Percentiles rank a stretch among this genome's conserved stretches.
These are phyloP conservation scores for Trichopoda pennipes DNA, from an alignment of 2,888 invertebrate species.

Conservation along the genomic window DNA sequence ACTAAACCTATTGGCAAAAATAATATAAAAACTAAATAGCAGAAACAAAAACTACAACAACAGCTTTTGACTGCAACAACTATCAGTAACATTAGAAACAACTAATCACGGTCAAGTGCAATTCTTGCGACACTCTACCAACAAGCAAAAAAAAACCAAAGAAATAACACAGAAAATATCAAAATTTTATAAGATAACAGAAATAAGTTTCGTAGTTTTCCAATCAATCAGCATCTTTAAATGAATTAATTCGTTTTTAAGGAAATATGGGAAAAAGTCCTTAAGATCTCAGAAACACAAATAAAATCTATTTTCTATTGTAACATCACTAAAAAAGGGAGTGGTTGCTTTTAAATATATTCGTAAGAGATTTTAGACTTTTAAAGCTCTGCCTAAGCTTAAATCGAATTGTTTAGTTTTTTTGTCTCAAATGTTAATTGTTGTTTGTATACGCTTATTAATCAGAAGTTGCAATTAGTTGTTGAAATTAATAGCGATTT, in stretches of 20 bases:
- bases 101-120: constrained; percentile 70
- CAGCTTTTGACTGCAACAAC: constrained; percentile 7
- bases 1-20: constrained; percentile 7
- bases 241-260: constrained; percentile 12
- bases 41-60: background rate
- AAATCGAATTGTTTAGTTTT: background rate
- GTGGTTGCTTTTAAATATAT: background rate
- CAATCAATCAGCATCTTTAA: background rate
- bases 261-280: too few relatives aligned
- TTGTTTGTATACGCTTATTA: too few relatives aligned
- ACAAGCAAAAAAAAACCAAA: constrained; percentile 14
- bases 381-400: constrained; percentile 15
- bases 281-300: too few relatives aligned
- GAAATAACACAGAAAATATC: constrained; percentile 20
- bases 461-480: too few relatives aligned
- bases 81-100: constrained; percentile 48
- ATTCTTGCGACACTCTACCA: constrained; percentile 58
- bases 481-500: too few relatives aligned
- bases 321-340: too few relatives aligned
- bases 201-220: background rate
- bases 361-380: background rate
- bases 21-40: background rate
- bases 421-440: too few relatives aligned
- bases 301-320: too few relatives aligned
- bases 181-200: constrained; percentile 12